These are phyloP conservation scores for Streptopelia turtur DNA, from an alignment of 2,797 vertebrate species.

Conservation along the genomic window DNA sequence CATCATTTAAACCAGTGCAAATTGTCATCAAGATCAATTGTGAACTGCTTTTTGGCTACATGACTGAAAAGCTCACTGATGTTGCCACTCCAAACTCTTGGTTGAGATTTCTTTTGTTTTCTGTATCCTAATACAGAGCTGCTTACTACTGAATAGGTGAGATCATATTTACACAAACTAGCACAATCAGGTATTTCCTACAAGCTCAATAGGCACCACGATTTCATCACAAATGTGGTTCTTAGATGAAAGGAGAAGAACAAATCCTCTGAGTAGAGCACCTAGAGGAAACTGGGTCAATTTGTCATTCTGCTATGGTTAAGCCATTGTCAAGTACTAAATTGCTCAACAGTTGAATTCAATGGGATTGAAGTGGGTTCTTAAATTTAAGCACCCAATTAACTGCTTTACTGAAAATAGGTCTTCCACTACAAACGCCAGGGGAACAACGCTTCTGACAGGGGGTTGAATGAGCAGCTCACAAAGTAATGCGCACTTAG, in stretches of 20 bases:
- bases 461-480: neutral
- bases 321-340: constrained; percentile 23
- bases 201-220: neutral
- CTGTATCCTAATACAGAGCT: neutral
- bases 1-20: neutral
- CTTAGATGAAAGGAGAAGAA: neutral
- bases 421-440: neutral
- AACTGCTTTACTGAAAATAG: constrained; percentile 16
- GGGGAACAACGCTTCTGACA: neutral
- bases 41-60: neutral
- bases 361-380: constrained; percentile 13
- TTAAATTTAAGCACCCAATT: constrained; percentile 45
- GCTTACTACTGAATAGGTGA: neutral
- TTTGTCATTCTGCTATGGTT: neutral
- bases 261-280: neutral
- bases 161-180: neutral
- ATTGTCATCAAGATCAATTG: neutral
- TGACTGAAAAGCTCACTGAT: neutral
- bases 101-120: neutral
- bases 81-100: neutral
- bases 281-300: neutral
- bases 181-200: neutral
- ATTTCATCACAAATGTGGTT: neutral
- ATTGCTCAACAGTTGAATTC: constrained; percentile 21
- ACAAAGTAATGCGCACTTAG: neutral